A percentile compares a stretch with the other conserved stretches of the same genome.
phyloP scores from a whole-genome alignment of 2,888 invertebrate species.

The Eubasilissa splendida region DNA sequence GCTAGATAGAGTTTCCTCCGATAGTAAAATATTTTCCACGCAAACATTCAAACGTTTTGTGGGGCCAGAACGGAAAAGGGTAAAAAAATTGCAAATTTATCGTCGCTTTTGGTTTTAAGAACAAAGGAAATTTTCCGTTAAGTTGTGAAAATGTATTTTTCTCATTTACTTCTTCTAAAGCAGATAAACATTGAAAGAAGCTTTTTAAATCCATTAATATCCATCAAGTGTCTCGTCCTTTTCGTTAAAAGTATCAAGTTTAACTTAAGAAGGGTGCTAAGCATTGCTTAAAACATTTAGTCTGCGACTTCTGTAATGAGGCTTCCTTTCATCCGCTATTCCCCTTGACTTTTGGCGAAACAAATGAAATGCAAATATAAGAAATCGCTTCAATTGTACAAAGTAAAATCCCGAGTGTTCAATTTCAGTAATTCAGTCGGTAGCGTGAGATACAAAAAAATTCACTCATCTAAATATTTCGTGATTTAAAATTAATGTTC shows the following conservation, averaged over 20 bases:
- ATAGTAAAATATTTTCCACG: too few relatives aligned
- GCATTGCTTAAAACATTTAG: conserved; percentile 18
- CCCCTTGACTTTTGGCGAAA: background rate
- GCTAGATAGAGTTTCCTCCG: too few relatives aligned
- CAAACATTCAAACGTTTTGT: too few relatives aligned
- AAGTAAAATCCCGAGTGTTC: background rate
- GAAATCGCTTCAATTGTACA: background rate
- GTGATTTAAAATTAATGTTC: too few relatives aligned
- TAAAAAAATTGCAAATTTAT: too few relatives aligned
- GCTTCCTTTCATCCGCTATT: background rate
- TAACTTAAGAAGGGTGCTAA: conserved; percentile 1
- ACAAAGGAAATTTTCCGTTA: too few relatives aligned
- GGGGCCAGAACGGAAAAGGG: too few relatives aligned
- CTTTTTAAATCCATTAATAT: conserved; percentile 46
- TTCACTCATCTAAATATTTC: too few relatives aligned
- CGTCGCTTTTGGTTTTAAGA: too few relatives aligned
- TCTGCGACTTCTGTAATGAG: conserved; percentile 19
- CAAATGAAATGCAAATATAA: background rate
- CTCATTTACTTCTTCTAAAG: too few relatives aligned
- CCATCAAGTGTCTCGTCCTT: conserved; percentile 32
- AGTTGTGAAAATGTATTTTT: too few relatives aligned
- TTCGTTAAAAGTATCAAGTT: conserved; percentile 14
- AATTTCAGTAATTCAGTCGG: background rate
- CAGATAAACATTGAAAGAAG: background rate
- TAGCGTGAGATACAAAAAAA: too few relatives aligned